phyloP scores from a whole-genome alignment of 2,113 vertebrate genomes.

The Girardinichthys multiradiatus region DNA sequence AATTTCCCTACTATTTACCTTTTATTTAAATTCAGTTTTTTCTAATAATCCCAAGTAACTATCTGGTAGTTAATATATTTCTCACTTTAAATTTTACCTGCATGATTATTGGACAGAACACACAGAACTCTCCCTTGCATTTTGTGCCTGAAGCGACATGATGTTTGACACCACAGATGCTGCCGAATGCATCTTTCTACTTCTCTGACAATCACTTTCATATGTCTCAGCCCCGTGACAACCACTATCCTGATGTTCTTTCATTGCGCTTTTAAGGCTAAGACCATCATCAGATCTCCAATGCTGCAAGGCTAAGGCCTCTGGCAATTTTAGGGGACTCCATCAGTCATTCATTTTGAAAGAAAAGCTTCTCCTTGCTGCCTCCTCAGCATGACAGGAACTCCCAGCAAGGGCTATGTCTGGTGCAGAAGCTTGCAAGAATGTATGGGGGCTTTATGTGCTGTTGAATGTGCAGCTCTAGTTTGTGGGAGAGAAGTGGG shows the following conservation, averaged over 20 bases:
- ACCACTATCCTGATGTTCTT: constrained; percentile 26
- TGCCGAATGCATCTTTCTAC: constrained; percentile 8
- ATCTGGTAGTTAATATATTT: constrained; percentile 28
- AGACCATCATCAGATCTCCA: constrained; percentile 28
- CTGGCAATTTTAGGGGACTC: constrained; percentile 45
- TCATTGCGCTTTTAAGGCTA: constrained; percentile 27
- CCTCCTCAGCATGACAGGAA: constrained; percentile 53
- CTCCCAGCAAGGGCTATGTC: constrained; percentile 48
- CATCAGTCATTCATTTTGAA: constrained; percentile 37
- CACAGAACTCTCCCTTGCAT: constrained; percentile 7
- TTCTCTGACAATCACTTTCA: background rate
- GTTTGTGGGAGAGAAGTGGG: constrained; percentile 16
- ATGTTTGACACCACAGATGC: constrained; percentile 49
- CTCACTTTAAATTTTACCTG: background rate
- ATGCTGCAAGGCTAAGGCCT: constrained; percentile 38
- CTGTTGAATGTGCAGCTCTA: constrained; percentile 52
- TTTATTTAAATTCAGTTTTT: background rate
- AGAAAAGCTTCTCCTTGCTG: constrained; percentile 12
- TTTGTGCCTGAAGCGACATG: constrained; percentile 39
- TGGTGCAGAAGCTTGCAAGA: constrained; percentile 42
- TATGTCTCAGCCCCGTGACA: constrained; percentile 33
- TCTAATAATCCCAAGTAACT: background rate
- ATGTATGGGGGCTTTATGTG: constrained; percentile 56
- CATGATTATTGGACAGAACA: constrained; percentile 20
- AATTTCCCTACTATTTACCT: no score